Conservation (phyloP, 2,888 invertebrate genomes). For the Pollenia griseotomentosa region DNA sequence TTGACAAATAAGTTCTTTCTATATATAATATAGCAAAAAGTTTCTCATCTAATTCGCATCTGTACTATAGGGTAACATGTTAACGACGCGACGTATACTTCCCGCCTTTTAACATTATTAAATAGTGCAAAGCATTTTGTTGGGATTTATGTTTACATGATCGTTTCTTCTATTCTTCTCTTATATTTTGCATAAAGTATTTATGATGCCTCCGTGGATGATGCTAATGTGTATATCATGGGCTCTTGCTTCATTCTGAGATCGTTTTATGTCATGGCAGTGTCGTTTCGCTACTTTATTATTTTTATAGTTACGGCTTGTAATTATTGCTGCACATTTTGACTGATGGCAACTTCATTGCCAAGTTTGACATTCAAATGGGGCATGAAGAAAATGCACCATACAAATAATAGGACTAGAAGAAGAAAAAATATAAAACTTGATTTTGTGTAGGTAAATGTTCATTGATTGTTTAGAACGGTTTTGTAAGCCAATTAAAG, state of each 20-base stretch:
- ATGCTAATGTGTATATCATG: constrained; percentile 39
- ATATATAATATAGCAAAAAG: background rate
- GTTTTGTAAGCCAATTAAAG: constrained; percentile 27
- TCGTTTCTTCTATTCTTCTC: constrained; percentile 1
- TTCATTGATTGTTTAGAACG: constrained; percentile 20
- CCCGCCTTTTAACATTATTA: background rate
- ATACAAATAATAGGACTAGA: background rate
- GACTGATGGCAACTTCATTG: constrained; percentile 78
- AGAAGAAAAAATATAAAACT: background rate
- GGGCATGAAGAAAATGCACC: constrained; percentile 76
- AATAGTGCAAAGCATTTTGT: constrained; percentile 32
- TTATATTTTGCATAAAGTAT: background rate
- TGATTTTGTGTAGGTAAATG: background rate
- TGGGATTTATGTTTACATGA: constrained; percentile 52
- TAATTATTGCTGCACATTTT: constrained; percentile 79
- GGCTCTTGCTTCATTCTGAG: constrained; percentile 22
- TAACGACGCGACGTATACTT: too few relatives aligned
- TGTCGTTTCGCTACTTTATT: constrained; percentile 44
- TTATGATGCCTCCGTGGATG: constrained; percentile 12
- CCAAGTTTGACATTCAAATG: constrained; percentile 79
- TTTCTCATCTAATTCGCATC: too few relatives aligned
- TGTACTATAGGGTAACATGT: background rate
- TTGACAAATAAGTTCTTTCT: too few relatives aligned
- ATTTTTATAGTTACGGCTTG: constrained; percentile 76
- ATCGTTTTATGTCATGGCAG: constrained; percentile 48